These are phyloP conservation scores for Thunnus maccoyii DNA, from an alignment of 2,113 vertebrate species.

Conservation along the genomic window DNA sequence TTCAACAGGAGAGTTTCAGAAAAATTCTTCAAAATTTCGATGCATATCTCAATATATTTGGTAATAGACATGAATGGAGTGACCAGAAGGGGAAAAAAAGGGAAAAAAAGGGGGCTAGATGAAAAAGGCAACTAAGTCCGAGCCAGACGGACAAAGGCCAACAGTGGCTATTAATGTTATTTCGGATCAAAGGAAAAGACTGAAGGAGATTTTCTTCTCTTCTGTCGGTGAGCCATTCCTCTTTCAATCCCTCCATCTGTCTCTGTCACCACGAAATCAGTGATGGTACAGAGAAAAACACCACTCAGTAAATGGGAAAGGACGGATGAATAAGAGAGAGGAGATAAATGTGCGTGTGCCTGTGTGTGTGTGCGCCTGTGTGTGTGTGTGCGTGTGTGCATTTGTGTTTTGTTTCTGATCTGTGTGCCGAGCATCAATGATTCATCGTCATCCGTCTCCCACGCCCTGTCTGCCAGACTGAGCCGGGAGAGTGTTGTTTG, in stretches of 20 bases:
- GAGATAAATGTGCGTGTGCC: constrained; percentile 29
- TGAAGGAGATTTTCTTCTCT: constrained; percentile 33
- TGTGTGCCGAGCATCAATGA: constrained; percentile 65
- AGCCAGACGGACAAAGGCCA: constrained; percentile 15
- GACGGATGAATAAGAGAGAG: constrained; percentile 59
- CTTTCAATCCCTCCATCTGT: constrained; percentile 68
- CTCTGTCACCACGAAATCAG: constrained; percentile 62
- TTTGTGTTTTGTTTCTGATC: constrained; percentile 60
- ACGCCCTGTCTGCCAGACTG: constrained; percentile 68
- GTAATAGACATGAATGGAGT: too few relatives aligned
- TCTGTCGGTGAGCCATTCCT: constrained; percentile 37
- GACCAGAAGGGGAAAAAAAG: background rate
- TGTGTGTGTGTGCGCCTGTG: background rate
- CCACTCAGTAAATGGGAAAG: constrained; percentile 40
- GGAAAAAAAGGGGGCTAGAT: background rate
- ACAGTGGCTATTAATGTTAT: constrained; percentile 41
- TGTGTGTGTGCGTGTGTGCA: background rate
- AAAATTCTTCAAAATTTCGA: background rate
- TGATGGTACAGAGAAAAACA: constrained; percentile 46
- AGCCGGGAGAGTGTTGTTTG: constrained; percentile 45
- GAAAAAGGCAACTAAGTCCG: background rate
- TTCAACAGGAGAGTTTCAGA: background rate
- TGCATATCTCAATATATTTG: too few relatives aligned
- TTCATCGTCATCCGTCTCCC: constrained; percentile 68
- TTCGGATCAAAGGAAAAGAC: constrained; percentile 33